phyloP scores from a whole-genome alignment of 2,888 invertebrate species.

The Orthosia gracilis region DNA sequence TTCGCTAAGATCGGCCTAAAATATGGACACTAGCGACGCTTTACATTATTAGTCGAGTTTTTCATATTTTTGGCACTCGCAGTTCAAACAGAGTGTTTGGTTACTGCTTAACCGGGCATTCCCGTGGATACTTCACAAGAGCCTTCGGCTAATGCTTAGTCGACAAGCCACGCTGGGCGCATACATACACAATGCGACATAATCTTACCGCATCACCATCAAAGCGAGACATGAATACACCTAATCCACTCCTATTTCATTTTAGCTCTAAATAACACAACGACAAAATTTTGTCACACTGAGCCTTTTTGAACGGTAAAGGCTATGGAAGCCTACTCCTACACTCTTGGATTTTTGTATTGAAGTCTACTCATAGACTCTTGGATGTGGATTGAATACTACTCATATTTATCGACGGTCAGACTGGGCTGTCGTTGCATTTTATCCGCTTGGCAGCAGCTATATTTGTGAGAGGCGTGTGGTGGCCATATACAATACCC shows the following conservation, averaged over 20 bases:
- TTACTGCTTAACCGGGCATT: too few relatives aligned
- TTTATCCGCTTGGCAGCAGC: slow-evolving; percentile 42
- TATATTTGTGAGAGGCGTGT: slow-evolving; percentile 61
- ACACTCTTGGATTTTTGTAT: too few relatives aligned
- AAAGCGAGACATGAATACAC: not conserved
- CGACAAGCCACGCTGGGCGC: too few relatives aligned
- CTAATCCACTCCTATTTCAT: not conserved
- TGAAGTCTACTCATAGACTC: too few relatives aligned
- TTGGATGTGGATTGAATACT: slow-evolving; percentile 7
- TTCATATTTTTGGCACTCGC: too few relatives aligned
- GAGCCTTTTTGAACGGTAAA: too few relatives aligned
- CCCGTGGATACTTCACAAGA: too few relatives aligned
- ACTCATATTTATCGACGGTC: slow-evolving; percentile 36
- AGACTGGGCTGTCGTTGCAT: slow-evolving; percentile 16
- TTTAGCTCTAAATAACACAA: not conserved
- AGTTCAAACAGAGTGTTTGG: too few relatives aligned
- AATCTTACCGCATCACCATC: not conserved
- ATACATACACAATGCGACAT: not conserved
- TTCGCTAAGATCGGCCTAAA: too few relatives aligned
- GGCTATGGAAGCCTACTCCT: too few relatives aligned
- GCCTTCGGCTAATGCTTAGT: too few relatives aligned
- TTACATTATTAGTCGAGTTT: not conserved
- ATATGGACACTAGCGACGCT: not conserved
- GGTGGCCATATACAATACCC: slow-evolving; percentile 16
- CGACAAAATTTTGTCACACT: not conserved